Conservation (phyloP, 2,797 vertebrate species). For the Premnoplex brunnescens region DNA sequence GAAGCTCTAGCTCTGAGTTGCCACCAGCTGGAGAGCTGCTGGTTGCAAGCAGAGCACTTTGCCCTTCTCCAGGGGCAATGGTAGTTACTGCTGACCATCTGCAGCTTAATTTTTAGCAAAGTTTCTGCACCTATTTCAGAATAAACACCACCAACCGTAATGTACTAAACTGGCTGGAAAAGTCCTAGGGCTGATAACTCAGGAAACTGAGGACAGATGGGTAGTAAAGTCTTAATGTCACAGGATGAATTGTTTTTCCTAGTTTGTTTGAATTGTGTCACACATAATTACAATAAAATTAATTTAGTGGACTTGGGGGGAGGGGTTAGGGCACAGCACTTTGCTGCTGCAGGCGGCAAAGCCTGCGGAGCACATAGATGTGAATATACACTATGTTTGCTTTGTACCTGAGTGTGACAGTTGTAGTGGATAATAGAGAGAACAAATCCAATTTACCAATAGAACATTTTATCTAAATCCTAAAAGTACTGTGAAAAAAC, state of each 20-base stretch:
- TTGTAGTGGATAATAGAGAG: conserved; percentile 38
- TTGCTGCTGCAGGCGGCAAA: conserved; percentile 61
- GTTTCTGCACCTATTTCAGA: conserved; percentile 56
- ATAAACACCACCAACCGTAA: conserved; percentile 17
- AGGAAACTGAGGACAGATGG: conserved; percentile 22
- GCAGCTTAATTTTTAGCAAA: conserved; percentile 49
- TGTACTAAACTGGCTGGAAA: not conserved
- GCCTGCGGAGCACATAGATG: conserved; percentile 56
- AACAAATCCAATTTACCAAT: conserved; percentile 42
- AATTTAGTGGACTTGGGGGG: conserved; percentile 25
- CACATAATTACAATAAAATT: conserved; percentile 74
- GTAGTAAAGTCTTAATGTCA: conserved; percentile 61
- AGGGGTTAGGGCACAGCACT: conserved; percentile 66
- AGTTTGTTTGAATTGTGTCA: conserved; percentile 76
- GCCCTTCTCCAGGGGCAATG: conserved; percentile 14
- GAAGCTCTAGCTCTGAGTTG: not conserved
- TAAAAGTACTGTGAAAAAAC: conserved; percentile 15
- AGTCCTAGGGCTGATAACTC: not conserved
- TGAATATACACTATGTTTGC: conserved; percentile 64
- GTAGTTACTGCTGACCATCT: conserved; percentile 35
- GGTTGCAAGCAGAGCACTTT: conserved; percentile 21
- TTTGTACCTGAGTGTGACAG: conserved; percentile 58
- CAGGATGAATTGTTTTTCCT: conserved; percentile 66
- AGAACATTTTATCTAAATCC: conserved; percentile 47
- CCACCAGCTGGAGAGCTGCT: conserved; percentile 43